Evolutionary conservation across 2,113 vertebrate species (phyloP).

Genomic region (Camelus bactrianus): DNA sequence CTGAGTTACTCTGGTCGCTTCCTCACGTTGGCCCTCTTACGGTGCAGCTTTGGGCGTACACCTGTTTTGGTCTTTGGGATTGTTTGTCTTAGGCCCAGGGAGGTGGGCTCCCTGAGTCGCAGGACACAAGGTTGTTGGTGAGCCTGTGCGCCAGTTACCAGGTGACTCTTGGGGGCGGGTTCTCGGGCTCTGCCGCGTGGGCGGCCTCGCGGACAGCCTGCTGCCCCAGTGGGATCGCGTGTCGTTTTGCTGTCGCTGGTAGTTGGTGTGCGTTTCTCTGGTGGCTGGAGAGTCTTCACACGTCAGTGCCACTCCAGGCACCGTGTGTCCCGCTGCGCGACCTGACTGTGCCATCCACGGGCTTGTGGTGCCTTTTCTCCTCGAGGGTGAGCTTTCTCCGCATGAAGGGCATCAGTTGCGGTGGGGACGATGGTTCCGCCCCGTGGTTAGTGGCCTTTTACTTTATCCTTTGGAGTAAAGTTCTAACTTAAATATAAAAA

Average conservation of each 20-base stretch:
- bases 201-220: too few relatives aligned
- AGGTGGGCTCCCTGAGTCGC: neutral
- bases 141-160: neutral
- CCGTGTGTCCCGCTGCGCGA: rapidly evolving
- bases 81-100: neutral
- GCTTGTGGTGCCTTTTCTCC: neutral
- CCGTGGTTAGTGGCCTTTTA: neutral
- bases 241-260: neutral
- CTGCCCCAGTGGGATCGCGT: neutral
- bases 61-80: neutral
- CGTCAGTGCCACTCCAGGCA: neutral
- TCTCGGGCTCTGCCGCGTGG: neutral
- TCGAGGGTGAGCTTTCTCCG: neutral
- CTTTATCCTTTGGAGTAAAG: neutral
- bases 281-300: neutral
- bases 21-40: neutral
- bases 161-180: neutral
- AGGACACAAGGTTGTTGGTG: neutral
- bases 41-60: neutral
- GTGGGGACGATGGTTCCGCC: neutral
- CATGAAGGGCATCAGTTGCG: too few relatives aligned
- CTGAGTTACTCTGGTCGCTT: neutral
- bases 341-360: neutral
- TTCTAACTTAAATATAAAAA: neutral
- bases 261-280: neutral